phyloP scores from a whole-genome alignment of 2,113 vertebrate species.

The Salvator merianae region DNA sequence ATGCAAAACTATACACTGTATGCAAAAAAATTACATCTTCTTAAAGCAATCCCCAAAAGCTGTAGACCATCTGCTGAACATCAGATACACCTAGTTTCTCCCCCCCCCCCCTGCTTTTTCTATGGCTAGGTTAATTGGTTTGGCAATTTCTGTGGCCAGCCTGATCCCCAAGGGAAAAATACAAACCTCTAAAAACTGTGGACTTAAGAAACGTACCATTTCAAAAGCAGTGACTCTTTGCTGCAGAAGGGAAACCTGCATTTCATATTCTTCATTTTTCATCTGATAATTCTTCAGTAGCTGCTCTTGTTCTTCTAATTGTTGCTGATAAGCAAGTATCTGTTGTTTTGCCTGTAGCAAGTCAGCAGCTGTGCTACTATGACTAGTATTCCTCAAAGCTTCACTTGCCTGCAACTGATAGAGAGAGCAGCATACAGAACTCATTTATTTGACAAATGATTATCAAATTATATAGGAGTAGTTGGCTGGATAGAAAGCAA shows the following conservation, averaged over 20 bases:
- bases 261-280: conserved; percentile 76
- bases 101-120: too few relatives aligned
- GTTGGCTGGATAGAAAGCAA: background rate
- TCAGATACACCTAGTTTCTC: too few relatives aligned
- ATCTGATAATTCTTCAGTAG: conserved; percentile 77
- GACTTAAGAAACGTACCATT: conserved; percentile 72
- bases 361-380: conserved; percentile 90
- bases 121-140: too few relatives aligned
- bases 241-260: conserved; percentile 77
- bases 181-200: background rate
- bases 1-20: background rate
- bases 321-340: conserved; percentile 85
- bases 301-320: conserved; percentile 82
- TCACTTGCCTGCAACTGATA: conserved; percentile 93
- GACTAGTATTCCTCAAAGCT: conserved; percentile 89
- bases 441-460: conserved; percentile 19
- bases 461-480: background rate
- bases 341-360: conserved; percentile 91
- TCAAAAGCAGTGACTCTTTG: conserved; percentile 75
- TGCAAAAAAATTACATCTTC: background rate
- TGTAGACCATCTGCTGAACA: too few relatives aligned
- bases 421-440: conserved; percentile 33
- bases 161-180: background rate
- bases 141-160: too few relatives aligned
- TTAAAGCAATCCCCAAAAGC: background rate